Evolutionary conservation across 2,888 invertebrate species (phyloP), one percentile per base, ranked within the genome.

Genomic region (Drosophila austrosaltans): DNA sequence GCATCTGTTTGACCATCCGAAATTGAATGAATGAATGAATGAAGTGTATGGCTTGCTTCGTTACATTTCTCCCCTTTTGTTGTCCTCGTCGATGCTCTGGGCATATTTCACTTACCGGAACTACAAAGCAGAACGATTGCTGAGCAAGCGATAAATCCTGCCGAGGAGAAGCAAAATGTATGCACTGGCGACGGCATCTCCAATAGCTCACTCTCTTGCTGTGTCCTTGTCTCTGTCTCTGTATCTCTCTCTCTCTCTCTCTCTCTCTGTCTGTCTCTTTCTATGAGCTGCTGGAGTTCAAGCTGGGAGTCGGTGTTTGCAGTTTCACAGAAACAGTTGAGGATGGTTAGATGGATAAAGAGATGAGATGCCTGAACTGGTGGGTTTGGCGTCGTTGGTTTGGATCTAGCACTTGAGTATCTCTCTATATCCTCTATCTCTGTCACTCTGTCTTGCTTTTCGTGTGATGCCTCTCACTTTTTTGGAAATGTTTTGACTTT

Each of bases 41-140:
- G 65, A 60, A 65, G 59, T 65, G 64, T 58, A 44, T 57, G 57
- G 64, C 48, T 57, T 58, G 64, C 57, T 30, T 57, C 32, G 63
- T 64, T 57, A 63, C 63, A 63, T 32, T 63, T 40, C 42, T 32
- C 22, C 48, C 44, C 44, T 62, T 53, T 16, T 36, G 57, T 32
- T 40, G 36, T 68, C 44, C 28, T 57, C 48, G 57, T 48, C 53
- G 36, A 58, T 64, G 63, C 48, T 76, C 65, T 66, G 61, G 71
- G 75, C 80, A 85, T 87, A 85, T 87, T 87, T 90, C 90, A 91
- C 91, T 91, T 91, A 91, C 91, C 91, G 91, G 92, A 91, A 90
- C 90, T 92, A 89, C 92, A 91, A 81, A 91, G 92, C 91, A 91
- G 89, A 89, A 91, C 91, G 89, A 91, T 91, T 91, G 91, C 92